Percentiles rank a stretch among this genome's conserved stretches.
These are phyloP conservation scores for Halesus radiatus DNA, from an alignment of 1,140 invertebrate species.

Conservation along the genomic window DNA sequence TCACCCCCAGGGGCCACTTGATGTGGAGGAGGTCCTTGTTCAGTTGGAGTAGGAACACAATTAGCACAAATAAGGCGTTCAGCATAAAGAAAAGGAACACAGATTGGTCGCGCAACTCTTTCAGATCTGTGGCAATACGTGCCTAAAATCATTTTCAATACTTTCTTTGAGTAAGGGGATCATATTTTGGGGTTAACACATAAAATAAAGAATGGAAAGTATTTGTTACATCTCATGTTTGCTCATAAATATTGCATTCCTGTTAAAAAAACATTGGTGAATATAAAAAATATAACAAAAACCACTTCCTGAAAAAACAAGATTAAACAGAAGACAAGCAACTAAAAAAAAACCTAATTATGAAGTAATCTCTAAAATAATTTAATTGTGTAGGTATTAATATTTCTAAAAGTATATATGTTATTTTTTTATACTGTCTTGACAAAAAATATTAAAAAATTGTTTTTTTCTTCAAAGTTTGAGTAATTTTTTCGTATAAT, in stretches of 20 bases:
- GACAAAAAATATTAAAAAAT: too few species aligned
- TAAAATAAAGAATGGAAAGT: slow-evolving; percentile 26
- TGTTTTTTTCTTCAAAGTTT: too few species aligned
- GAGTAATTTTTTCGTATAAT: too few species aligned
- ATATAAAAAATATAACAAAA: background rate
- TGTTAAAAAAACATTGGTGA: background rate
- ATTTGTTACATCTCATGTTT: slow-evolving; percentile 33
- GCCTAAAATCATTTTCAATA: slow-evolving; percentile 76
- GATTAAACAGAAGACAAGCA: background rate
- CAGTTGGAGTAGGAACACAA: slow-evolving; percentile 96
- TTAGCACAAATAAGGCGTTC: slow-evolving; percentile 97
- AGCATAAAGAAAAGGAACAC: slow-evolving; percentile 98
- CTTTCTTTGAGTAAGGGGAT: slow-evolving; percentile 14
- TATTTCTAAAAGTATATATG: too few species aligned
- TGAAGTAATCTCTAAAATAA: background rate
- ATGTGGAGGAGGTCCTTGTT: slow-evolving; percentile 95
- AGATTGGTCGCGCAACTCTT: slow-evolving; percentile 92
- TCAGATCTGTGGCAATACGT: slow-evolving; percentile 90
- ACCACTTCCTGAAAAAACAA: background rate
- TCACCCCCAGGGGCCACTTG: slow-evolving; percentile 94
- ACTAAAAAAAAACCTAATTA: background rate
- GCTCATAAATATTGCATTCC: background rate
- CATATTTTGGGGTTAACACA: background rate
- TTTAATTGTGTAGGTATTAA: background rate
- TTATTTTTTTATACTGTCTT: too few species aligned